Evolutionary conservation across 2,888 invertebrate genomes (phyloP), one percentile per base, ranked within the genome.

Genomic region (Diogma glabrata): DNA sequence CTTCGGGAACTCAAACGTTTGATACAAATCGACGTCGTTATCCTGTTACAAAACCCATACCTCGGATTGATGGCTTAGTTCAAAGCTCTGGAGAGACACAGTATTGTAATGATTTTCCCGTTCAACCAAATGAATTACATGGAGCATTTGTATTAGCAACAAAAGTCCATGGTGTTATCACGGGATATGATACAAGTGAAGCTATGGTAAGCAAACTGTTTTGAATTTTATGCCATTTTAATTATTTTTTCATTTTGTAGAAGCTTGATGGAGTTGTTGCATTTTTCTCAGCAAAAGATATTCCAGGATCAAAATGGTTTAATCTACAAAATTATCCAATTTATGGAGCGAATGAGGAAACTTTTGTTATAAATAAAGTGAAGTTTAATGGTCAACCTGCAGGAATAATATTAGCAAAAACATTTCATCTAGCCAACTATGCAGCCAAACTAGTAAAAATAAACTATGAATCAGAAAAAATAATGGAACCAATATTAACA

Each of bases 21-120:
- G 82, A 84, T 49, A 83, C 82, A 0, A 72, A 77, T 12, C 75
- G 87, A 40, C 57, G 87, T 3, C 88, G 75, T 47, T 84, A 78
- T 75, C 84, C 84, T 1, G 57, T 83, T 22, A 78, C 75, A 51
- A 64, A 84, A 62, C 79, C 83, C 0, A 62, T 83, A 16, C 72
- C 74, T 2, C 84, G 84, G 64, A 51, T 79, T 4, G 81, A 80
- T 62, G 76, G 77, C 1, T 56, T 71, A 9, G 64, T 73, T 17
- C 81, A 81, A 63, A 67, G 70, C 49, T 67, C 75, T 51, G 76
- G 76, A 70, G 64, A 60, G 49, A 71, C 72, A 1, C 63, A 70
- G 56, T 75, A 69, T 58, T 60, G 69, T 0, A 67, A 70, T 56
- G 74, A 75, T 56, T 63, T 69, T 17, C 66, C 67, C 3, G 45